phyloP scores from a whole-genome alignment of 2,113 vertebrate genomes.

The Microtus pennsylvanicus region DNA sequence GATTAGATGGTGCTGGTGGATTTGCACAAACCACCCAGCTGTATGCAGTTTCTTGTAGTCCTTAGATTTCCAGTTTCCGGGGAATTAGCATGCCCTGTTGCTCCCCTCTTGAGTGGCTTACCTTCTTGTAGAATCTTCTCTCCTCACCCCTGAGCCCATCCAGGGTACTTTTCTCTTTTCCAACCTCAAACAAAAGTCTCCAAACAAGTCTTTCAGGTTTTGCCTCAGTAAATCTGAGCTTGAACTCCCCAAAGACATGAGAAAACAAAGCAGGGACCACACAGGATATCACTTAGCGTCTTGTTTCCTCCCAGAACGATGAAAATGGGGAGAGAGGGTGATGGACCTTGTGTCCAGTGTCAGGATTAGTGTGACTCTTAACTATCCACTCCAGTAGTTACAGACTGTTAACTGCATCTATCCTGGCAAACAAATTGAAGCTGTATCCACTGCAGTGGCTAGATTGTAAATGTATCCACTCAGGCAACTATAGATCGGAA shows the following conservation, averaged over 20 bases:
- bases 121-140: not conserved
- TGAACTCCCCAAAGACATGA: not conserved
- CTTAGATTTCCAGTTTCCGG: not conserved
- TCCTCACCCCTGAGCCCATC: not conserved
- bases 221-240: not conserved
- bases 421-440: not conserved
- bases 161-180: not conserved
- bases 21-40: not conserved
- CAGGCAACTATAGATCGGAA: not conserved
- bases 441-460: slow-evolving; percentile 3
- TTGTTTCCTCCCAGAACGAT: not conserved
- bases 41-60: not conserved
- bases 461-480: not conserved
- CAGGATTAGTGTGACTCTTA: not conserved
- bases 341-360: not conserved
- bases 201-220: not conserved
- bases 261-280: fast-evolving
- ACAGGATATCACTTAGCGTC: not conserved
- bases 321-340: not conserved
- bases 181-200: not conserved
- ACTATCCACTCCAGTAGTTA: not conserved
- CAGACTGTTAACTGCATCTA: not conserved
- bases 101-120: not conserved
- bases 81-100: not conserved
- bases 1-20: not conserved